Conservation (phyloP, 2,113 vertebrate species). For the Poeciliopsis turrubarensis region DNA sequence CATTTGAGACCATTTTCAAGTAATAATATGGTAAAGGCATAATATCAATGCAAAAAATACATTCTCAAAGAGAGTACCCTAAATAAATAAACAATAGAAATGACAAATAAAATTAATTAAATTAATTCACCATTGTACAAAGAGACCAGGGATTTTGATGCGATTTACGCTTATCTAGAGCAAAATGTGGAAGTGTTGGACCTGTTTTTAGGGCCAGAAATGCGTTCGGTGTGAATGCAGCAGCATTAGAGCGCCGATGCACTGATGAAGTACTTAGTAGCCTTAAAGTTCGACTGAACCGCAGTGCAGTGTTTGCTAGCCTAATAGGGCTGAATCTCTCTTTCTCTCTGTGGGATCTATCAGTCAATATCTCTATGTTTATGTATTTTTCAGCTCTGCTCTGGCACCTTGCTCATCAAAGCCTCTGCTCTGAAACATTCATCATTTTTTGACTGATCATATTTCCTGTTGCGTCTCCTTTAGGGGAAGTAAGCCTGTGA, state of each 20-base stretch:
- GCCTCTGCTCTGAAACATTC: slow-evolving; percentile 49
- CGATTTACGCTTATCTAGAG: too few relatives aligned
- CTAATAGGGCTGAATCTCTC: slow-evolving; percentile 1
- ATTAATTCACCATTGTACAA: too few relatives aligned
- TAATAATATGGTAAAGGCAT: too few relatives aligned
- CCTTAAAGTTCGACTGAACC: slow-evolving; percentile 29
- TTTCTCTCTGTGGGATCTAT: slow-evolving; percentile 12
- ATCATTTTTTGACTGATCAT: slow-evolving; percentile 36
- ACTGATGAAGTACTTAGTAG: background rate
- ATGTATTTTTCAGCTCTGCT: slow-evolving; percentile 34
- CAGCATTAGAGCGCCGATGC: background rate
- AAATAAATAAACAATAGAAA: too few relatives aligned
- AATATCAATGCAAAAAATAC: too few relatives aligned
- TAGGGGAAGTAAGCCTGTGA: background rate
- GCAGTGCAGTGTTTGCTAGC: slow-evolving; percentile 23
- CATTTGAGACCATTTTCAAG: too few relatives aligned
- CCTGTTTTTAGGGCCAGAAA: too few relatives aligned
- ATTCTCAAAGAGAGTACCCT: too few relatives aligned
- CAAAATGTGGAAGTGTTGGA: too few relatives aligned
- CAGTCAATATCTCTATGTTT: slow-evolving; percentile 29
- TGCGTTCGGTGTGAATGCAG: too few relatives aligned
- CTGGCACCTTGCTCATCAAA: slow-evolving; percentile 42
- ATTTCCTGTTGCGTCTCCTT: slow-evolving; percentile 27
- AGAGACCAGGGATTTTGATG: too few relatives aligned
- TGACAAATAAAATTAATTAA: too few relatives aligned